A percentile compares a stretch with the other conserved stretches of the same genome.
phyloP scores from a whole-genome alignment of 2,113 vertebrate species.

The Lophura nycthemera region DNA sequence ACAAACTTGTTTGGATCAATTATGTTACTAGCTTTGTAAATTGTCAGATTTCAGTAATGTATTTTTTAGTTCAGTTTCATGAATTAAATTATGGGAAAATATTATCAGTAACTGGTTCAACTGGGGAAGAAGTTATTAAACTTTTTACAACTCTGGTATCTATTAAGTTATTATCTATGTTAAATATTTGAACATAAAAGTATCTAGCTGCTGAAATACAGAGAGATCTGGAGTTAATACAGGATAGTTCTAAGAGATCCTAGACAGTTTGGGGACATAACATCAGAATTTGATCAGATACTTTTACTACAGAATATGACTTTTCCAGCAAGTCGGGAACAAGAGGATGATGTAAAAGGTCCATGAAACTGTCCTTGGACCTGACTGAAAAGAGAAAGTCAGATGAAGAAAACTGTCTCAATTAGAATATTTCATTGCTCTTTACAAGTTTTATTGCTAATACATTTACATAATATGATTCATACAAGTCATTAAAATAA shows the following conservation, averaged over 20 bases:
- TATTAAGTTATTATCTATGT: not conserved
- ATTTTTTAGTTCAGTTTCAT: not conserved
- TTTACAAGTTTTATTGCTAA: not conserved
- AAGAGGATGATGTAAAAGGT: not conserved
- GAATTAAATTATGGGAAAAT: not conserved
- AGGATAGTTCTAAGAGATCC: not conserved
- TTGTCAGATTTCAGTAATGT: not conserved
- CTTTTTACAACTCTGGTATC: not conserved
- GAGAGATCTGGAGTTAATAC: not conserved
- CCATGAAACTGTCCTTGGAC: not conserved
- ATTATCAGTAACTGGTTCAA: not conserved
- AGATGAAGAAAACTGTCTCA: not conserved
- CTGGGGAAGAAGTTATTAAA: not conserved
- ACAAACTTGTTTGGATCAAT: not conserved
- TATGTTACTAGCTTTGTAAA: not conserved
- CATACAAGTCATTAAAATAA: slow-evolving; percentile 33
- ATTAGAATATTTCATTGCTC: not conserved
- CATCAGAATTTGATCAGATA: not conserved
- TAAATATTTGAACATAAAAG: not conserved
- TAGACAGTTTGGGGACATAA: not conserved
- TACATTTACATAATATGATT: not conserved
- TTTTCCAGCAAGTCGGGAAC: not conserved
- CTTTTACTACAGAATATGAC: not conserved
- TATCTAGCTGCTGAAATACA: not conserved
- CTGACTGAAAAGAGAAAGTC: not conserved